Conservation (phyloP, 2,113 vertebrate species). For the Dipodomys ordii region DNA sequence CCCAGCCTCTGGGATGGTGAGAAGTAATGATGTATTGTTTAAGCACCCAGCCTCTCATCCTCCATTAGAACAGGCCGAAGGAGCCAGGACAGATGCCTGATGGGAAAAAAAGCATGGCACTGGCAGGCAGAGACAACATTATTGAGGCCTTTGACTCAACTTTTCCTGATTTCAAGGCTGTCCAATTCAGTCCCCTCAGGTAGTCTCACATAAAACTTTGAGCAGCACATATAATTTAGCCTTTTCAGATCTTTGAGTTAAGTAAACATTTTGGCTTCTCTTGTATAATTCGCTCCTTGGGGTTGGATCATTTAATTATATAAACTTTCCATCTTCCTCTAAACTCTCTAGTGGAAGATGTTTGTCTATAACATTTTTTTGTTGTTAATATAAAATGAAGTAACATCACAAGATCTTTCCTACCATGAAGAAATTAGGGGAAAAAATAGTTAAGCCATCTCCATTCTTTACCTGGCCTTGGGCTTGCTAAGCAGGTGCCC, state of each 20-base stretch:
- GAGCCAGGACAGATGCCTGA: neutral
- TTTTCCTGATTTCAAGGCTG: neutral
- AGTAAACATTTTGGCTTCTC: conserved; percentile 3
- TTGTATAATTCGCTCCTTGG: conserved; percentile 12
- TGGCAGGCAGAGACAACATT: too few relatives aligned
- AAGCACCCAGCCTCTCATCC: neutral
- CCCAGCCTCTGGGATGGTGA: neutral
- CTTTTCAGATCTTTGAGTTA: conserved; percentile 24
- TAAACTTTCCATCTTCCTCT: neutral
- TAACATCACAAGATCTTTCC: neutral
- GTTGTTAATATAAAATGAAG: neutral
- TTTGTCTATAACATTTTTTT: conserved; percentile 22
- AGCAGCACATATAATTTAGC: neutral
- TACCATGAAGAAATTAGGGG: neutral
- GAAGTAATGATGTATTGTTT: neutral
- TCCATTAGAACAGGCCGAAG: neutral
- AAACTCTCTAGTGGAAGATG: neutral
- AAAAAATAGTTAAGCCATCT: neutral
- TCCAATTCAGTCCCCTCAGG: neutral
- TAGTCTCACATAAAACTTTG: neutral
- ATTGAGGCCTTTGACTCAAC: neutral
- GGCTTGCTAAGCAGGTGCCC: too few relatives aligned
- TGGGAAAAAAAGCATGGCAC: neutral
- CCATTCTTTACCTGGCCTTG: too few relatives aligned
- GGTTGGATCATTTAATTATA: neutral